Base-by-base conservation (phyloP, 2,888 invertebrate species). In the Euplexia lucipara region DNA sequence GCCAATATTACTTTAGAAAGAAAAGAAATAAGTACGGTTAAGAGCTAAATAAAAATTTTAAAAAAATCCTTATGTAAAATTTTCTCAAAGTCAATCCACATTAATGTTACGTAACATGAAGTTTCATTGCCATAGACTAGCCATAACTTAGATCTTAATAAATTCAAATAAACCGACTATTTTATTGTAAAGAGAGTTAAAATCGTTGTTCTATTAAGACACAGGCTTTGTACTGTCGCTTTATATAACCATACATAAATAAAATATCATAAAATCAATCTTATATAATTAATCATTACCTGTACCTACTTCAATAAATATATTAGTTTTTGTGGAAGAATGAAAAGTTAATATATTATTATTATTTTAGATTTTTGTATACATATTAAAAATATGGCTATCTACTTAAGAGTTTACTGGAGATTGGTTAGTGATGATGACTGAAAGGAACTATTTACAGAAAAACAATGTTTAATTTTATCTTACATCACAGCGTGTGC, bases 401-500 rank as follows among this genome's bases (percentile, higher is more conserved):
- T 57, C 42, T 67, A 60, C 14, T 58, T 65, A 57, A 61, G 48
- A 45, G 47, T 48, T 49, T 39, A 30, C 45, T 58, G 59, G 56
- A 42, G 53, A 70, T n/a, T 56, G 49, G 58, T 77, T 66, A 75
- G 51, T 72, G 69, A 57, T 51, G 74, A 68, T 30, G 61, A 69
- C 37, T 68, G 64, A 70, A 81, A 87, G 85, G 79, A 87, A 85
- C 82, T 86, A 86, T 84, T 76, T 82, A 86, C 84, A 84, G 79
- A 86, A 72, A 61, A 68, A 79, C 57, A 73, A 72, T 66, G 63
- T 70, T 81, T 75, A 70, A 66, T 60, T 75, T 92, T 74, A 94
- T 90, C 90, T 92, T 93, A 94, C 92, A 95, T 95, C 95, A 95
- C 95, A 95, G 94, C 94, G 87, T 90, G 88, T 86, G 94, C 93